These are phyloP conservation scores for Gobionotothen gibberifrons DNA, from an alignment of 2,797 vertebrate species.

Conservation along the genomic window DNA sequence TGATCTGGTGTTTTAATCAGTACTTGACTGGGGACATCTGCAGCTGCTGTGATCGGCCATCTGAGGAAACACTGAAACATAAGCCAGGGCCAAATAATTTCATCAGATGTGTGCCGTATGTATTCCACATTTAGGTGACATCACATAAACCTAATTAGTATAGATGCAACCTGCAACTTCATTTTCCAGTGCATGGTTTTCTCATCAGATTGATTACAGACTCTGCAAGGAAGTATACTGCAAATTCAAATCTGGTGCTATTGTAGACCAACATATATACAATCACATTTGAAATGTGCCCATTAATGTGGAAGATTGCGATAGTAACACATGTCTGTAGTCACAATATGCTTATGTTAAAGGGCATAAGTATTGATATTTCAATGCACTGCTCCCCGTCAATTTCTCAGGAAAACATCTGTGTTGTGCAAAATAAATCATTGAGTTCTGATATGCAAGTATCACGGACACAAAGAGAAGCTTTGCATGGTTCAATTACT, in stretches of 20 bases:
- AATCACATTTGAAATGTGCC: conserved; percentile 43
- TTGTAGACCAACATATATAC: conserved; percentile 35
- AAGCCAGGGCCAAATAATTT: conserved; percentile 76
- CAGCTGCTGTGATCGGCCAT: conserved; percentile 43
- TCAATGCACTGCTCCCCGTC: conserved; percentile 62
- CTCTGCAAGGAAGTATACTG: conserved; percentile 56
- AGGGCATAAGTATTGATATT: conserved; percentile 35
- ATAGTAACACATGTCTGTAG: conserved; percentile 57
- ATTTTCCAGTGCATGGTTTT: conserved; percentile 79
- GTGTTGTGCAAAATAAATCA: conserved; percentile 77
- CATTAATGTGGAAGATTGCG: conserved; percentile 38
- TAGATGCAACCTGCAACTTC: conserved; percentile 77
- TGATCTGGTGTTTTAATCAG: conserved; percentile 36
- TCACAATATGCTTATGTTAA: conserved; percentile 40
- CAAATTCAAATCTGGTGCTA: conserved; percentile 36
- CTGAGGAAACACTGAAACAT: conserved; percentile 59
- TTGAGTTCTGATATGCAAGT: conserved; percentile 67
- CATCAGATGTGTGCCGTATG: conserved; percentile 71
- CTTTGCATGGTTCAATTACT: conserved; percentile 67
- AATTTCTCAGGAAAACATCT: conserved; percentile 57
- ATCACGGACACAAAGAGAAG: conserved; percentile 56
- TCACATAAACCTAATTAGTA: conserved; percentile 78
- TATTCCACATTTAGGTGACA: conserved; percentile 80
- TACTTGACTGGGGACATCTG: conserved; percentile 21
- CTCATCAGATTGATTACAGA: conserved; percentile 76